Base-by-base conservation (phyloP, 2,113 vertebrate genomes). In the Anoplopoma fimbria region DNA sequence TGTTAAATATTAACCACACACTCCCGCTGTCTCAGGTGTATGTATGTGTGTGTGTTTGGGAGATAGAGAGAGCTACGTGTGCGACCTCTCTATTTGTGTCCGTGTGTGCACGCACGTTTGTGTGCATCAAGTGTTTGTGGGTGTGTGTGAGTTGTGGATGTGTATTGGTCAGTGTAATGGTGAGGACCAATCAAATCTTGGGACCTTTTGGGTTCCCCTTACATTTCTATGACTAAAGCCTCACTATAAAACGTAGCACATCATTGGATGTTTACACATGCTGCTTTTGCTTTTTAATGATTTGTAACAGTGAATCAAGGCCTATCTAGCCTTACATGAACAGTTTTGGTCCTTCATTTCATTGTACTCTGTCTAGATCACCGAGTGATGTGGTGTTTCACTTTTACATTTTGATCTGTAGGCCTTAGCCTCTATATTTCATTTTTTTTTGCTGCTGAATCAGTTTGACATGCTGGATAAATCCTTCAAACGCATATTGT, bases 1-100 rank as follows among this genome's bases (percentile, higher is more conserved):
- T 91, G 93, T 95, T 95, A 94, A 94, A 94, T 95, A 95, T 95
- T 95, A 94, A 95, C 87, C 91, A 93, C 90, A 91, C 89, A 85
- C 87, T 93, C 88, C 84, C 67, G 65, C 88, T 88, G 88, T 92
- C 87, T 90, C 85, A 83, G 88, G 82, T 88, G 81, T 83, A 79
- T 81, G 81, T 65, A 87, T 92, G 81, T 78, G 82, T 77, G 60
- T 75, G 81, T 77, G 51, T 68, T 53, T 64, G 65, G 51, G 45
- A 80, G 83, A 77, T 53, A 74, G 79, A 78, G 64, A 76, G 68
- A 75, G 75, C 78, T 63, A 51, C 10, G 29, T 63, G 80, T 73
- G 45, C 60, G 60, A 79, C 81, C 83, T 86, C 88, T 92, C 79
- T 88, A 74, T 87, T 82, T 78, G 72, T 40, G 79, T 88, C 21